Evolutionary conservation across 2,113 vertebrate species (phyloP), one percentile per base, ranked within the genome.

Genomic region (Agelaius tricolor): DNA sequence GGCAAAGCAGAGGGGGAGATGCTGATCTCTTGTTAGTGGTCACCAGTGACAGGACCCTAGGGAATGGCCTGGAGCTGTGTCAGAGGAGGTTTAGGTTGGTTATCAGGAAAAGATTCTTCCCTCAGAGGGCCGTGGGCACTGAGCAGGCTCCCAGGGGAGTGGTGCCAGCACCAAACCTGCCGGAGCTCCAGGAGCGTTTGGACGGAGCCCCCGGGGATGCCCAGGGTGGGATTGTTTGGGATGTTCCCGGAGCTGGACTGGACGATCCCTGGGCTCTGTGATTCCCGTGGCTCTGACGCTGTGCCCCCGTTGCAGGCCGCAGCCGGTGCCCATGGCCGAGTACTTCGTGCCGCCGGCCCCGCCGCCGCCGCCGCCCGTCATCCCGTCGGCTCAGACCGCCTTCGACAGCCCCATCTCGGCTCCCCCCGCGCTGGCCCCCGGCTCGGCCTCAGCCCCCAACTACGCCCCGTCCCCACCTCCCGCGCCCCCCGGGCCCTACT

Each of bases 331-430:
- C 37, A 98, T 98, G 96, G 97, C 98, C 7, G 99, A 99, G 86
- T 99, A 98, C 96, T 99, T 98, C 26, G 98, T 98, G 92, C 99
- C 99, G 0, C 99, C 99, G 0, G 98, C 98, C 21, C 99, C 99
- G 0, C 98, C 99, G 2, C 99, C 99, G 0, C 98, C 99, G 1
- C 98, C 99, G 6, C 99, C 98, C 1, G 96, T 99, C 92, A 99
- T 99, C 95, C 99, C 99, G 11, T 98, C 99, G 0, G 98, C 99
- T 0, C 99, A 99, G 95, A 99, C 98, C 2, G 98, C 99, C 84
- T 99, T 99, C 90, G 98, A 99, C 97, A 98, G 98, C 89, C 97
- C 98, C 79, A 91, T 97, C 28, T 68, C 95, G 2, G 97, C 95
- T 37, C 95, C 97, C 5, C 76, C 97, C 3, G 92, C 91, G 2